Percentiles rank a stretch among this genome's conserved stretches.
These are phyloP conservation scores for Pterostichus niger DNA, from an alignment of 2,888 invertebrate species.

Conservation along the genomic window DNA sequence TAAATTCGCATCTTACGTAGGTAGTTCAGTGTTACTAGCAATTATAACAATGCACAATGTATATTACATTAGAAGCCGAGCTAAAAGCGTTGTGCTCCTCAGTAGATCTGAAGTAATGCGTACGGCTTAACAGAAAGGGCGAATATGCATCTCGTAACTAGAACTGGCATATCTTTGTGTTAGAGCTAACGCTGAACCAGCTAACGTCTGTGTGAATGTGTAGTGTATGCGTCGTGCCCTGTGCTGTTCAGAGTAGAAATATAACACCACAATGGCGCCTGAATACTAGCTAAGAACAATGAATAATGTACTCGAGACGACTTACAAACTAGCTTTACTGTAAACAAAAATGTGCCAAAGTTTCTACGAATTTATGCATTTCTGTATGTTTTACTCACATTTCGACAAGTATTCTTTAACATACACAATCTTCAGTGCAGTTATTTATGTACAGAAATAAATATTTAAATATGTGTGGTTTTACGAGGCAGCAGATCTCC, in stretches of 20 bases:
- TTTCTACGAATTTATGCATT: not conserved
- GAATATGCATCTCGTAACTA: constrained; percentile 43
- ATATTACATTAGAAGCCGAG: constrained; percentile 47
- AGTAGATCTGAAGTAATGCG: constrained; percentile 50
- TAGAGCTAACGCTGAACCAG: constrained; percentile 18
- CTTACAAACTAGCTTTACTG: not conserved
- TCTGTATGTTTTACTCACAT: too few species aligned
- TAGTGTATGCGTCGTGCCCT: not conserved
- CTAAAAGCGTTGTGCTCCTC: constrained; percentile 24
- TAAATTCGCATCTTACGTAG: constrained; percentile 24
- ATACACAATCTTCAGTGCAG: too few species aligned
- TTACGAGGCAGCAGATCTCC: too few species aligned
- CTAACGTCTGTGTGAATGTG: constrained; percentile 1
- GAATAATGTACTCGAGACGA: constrained; percentile 33
- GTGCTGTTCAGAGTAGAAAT: constrained; percentile 15
- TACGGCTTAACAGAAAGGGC: constrained; percentile 43
- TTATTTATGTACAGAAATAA: too few species aligned
- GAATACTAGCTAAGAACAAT: constrained; percentile 42
- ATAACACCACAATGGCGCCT: constrained; percentile 34
- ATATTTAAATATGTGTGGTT: too few species aligned
- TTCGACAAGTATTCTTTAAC: too few species aligned
- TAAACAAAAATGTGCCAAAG: not conserved
- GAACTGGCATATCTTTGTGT: constrained; percentile 53
- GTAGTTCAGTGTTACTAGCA: constrained; percentile 31
- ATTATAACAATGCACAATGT: constrained; percentile 56